Percentiles rank a stretch among this genome's conserved stretches.
phyloP scores from a whole-genome alignment of 2,888 invertebrate genomes.

The Drosophila mulleri region DNA sequence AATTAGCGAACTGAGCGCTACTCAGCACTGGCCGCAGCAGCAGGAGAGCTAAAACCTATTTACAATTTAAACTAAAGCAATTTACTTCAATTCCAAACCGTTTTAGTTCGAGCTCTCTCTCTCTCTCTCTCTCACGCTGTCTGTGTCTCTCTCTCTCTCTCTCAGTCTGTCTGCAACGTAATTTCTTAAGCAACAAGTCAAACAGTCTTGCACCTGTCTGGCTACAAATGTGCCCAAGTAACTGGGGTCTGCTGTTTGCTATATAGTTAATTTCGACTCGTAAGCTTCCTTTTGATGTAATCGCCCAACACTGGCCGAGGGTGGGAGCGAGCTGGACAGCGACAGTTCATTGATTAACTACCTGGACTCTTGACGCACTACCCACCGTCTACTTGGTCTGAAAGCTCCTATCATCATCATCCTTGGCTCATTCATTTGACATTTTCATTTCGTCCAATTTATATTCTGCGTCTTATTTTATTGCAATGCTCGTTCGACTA shows the following conservation, averaged over 20 bases:
- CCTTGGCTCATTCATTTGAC: conserved; percentile 58
- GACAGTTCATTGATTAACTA: conserved; percentile 73
- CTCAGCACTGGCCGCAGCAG: background rate
- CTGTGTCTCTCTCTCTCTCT: too few relatives aligned
- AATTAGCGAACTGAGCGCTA: background rate
- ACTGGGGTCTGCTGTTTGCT: conserved; percentile 36
- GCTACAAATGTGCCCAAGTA: conserved; percentile 40
- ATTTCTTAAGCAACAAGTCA: conserved; percentile 24
- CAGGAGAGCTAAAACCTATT: conserved; percentile 4
- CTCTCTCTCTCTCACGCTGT: background rate
- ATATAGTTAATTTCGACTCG: conserved; percentile 67
- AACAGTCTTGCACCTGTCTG: conserved; percentile 19
- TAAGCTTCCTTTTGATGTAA: conserved; percentile 69
- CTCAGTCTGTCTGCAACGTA: conserved; percentile 18
- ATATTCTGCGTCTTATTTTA: conserved; percentile 2
- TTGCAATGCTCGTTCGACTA: background rate
- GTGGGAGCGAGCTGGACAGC: background rate
- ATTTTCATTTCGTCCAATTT: conserved; percentile 53
- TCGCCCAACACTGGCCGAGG: conserved; percentile 34
- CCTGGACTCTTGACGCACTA: conserved; percentile 29
- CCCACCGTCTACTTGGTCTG: background rate
- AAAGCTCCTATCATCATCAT: conserved; percentile 9
- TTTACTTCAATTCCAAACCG: conserved; percentile 37
- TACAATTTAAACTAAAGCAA: conserved; percentile 26
- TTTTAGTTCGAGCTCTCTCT: conserved; percentile 1